Base-by-base conservation (phyloP, 2,888 invertebrate species). In the Andricus curvator region DNA sequence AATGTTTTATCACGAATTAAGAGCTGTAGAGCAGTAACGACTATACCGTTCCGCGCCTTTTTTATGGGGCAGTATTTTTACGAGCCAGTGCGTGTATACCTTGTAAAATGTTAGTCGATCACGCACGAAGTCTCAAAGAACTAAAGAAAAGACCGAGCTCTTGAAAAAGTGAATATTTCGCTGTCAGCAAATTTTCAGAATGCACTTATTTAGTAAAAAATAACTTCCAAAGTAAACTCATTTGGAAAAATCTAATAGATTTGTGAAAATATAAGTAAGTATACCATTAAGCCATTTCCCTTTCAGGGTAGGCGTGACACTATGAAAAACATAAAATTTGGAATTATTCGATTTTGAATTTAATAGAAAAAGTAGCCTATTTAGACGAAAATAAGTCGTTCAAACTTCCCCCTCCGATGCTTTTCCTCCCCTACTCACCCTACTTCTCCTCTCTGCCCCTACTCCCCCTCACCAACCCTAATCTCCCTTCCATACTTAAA, bases 1-100 rank as follows among this genome's bases (percentile, higher is more conserved):
- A 74, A 74, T 74, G 74, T 74, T 74, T 74, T 74, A 74, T 74
- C 74, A 74, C 74, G 74, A 74, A 74, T 56, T 74, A 56, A 74
- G 56, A 74, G 56, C 74, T 56, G 74, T 56, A 74, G 51, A 74
- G 51, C 74, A 60, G 74, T 74, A 74, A 74, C 56, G 74, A 74
- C n/a, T 33, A n/a, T 56, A 74, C 33, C n/a, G 33, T 56, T 74
- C 74, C 37, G 56, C 37, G 74, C n/a, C 33, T 74, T 74, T 68
- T 74, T 74, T 74, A 74, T 74, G 74, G 37, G 33, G 37, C 56
- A 56, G 74, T 56, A 74, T 60, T 74, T 74, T 74, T 74, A 74
- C 33, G 37, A 74, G 74, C 22, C 56, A 33, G 56, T 56, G 17
- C 70, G 29, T 70, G 29, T 41, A 41, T 70, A 33, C 13, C 74